Conservation (phyloP, 2,797 vertebrate genomes). For the Molothrus ater region DNA sequence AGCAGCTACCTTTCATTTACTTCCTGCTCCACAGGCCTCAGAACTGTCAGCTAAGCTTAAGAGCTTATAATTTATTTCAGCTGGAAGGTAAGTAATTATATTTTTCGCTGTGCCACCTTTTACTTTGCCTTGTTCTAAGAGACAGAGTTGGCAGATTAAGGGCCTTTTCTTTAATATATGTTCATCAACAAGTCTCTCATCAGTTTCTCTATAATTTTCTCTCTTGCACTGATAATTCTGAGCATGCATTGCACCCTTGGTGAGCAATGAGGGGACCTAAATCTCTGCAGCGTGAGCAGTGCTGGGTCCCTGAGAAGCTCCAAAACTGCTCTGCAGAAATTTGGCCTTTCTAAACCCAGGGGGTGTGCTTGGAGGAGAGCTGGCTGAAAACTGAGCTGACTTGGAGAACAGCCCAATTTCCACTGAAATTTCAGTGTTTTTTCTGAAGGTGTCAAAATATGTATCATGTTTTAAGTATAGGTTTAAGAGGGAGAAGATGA, state of each 20-base stretch:
- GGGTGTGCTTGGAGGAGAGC: rapidly evolving
- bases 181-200: not conserved
- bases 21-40: not conserved
- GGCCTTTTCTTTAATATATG: not conserved
- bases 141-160: constrained; percentile 14
- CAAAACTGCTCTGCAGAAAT: not conserved
- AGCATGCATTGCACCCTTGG: not conserved
- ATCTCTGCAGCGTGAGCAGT: not conserved
- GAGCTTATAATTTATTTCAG: constrained; percentile 48
- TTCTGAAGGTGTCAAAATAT: not conserved
- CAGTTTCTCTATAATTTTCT: not conserved
- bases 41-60: not conserved
- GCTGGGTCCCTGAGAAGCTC: not conserved
- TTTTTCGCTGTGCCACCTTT: not conserved
- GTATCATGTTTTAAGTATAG: not conserved
- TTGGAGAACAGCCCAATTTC: not conserved
- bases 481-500: not conserved
- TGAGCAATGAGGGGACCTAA: not conserved
- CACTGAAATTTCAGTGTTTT: not conserved
- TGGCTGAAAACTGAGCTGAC: not conserved
- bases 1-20: constrained; percentile 4
- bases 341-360: not conserved
- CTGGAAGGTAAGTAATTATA: constrained; percentile 37
- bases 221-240: not conserved
- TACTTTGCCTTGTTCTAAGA: not conserved